Conservation (phyloP, 2,888 invertebrate genomes). For the Limnephilus lunatus region DNA sequence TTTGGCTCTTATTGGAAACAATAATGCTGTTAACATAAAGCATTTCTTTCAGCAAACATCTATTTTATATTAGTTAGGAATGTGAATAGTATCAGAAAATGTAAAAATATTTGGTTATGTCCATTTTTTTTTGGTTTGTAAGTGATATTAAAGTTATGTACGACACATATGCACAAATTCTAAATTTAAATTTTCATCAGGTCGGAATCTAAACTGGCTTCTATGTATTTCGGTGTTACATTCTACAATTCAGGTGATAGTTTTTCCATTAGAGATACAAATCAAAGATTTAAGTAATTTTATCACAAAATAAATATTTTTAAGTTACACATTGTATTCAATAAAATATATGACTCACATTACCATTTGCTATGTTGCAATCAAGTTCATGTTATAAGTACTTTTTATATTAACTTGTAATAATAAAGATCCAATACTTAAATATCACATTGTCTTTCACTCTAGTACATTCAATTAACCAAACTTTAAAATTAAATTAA, state of each 20-base stretch:
- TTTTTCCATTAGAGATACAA: slow-evolving; percentile 5
- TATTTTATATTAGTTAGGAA: slow-evolving; percentile 4
- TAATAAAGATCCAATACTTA: slow-evolving; percentile 45
- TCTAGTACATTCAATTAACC: slow-evolving; percentile 15
- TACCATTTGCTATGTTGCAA: slow-evolving; percentile 39
- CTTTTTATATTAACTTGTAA: slow-evolving; percentile 43
- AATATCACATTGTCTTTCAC: slow-evolving; percentile 47
- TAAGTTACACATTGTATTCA: slow-evolving; percentile 27
- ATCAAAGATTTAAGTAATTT: slow-evolving; percentile 23
- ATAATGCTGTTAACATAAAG: neutral
- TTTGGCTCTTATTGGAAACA: slow-evolving; percentile 2
- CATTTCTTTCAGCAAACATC: neutral
- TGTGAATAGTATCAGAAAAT: slow-evolving; percentile 23
- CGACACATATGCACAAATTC: neutral
- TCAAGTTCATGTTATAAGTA: slow-evolving; percentile 42
- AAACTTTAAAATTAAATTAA: neutral
- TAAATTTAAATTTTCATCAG: neutral
- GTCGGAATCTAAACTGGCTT: neutral
- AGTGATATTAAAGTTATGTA: neutral
- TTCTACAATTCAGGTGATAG: slow-evolving; percentile 4
- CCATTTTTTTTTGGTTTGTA: neutral
- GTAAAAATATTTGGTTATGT: slow-evolving; percentile 3
- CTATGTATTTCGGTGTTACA: neutral
- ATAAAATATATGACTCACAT: slow-evolving; percentile 39
- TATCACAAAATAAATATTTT: slow-evolving; percentile 13